Percentiles rank a stretch among this genome's conserved stretches.
Evolutionary conservation across 2,888 invertebrate species (phyloP).

Genomic region (Megastigmus dorsalis): DNA sequence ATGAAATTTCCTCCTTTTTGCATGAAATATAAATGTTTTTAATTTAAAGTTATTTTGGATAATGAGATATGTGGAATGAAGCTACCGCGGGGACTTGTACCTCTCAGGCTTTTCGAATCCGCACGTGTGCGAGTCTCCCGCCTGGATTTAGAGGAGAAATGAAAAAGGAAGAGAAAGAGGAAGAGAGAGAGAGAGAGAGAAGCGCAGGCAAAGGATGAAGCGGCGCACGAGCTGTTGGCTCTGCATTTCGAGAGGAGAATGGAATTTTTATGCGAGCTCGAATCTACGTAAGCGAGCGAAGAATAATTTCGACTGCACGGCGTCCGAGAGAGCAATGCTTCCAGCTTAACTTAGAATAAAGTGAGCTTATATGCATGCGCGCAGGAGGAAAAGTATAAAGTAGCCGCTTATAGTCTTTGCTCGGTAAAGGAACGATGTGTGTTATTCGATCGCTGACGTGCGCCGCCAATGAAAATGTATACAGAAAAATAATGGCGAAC

Average conservation of each 20-base stretch:
- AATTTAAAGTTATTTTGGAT: too few relatives aligned
- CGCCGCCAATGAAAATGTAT: conserved; percentile 1
- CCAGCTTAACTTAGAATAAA: conserved; percentile 37
- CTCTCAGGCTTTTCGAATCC: not conserved
- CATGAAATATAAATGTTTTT: too few relatives aligned
- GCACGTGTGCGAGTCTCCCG: not conserved
- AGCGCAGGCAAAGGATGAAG: too few relatives aligned
- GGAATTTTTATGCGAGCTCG: conserved; percentile 29
- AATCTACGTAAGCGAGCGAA: not conserved
- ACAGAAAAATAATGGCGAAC: conserved; percentile 18
- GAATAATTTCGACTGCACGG: conserved; percentile 13
- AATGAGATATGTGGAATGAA: too few relatives aligned
- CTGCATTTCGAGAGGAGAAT: conserved; percentile 27
- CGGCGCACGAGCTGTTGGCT: too few relatives aligned
- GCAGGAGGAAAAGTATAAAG: not conserved
- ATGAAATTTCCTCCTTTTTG: too few relatives aligned
- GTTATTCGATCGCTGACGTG: conserved; percentile 30
- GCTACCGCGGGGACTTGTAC: too few relatives aligned
- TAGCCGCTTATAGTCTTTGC: conserved; percentile 13
- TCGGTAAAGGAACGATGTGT: conserved; percentile 24
- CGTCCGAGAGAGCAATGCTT: conserved; percentile 18
- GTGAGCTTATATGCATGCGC: not conserved
- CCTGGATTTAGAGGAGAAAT: conserved; percentile 13
- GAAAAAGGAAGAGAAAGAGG: not conserved
- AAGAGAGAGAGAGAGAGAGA: not conserved